These are phyloP conservation scores for Scaptomyza cyrtandrae DNA, from an alignment of 2,888 invertebrate genomes.

Conservation along the genomic window DNA sequence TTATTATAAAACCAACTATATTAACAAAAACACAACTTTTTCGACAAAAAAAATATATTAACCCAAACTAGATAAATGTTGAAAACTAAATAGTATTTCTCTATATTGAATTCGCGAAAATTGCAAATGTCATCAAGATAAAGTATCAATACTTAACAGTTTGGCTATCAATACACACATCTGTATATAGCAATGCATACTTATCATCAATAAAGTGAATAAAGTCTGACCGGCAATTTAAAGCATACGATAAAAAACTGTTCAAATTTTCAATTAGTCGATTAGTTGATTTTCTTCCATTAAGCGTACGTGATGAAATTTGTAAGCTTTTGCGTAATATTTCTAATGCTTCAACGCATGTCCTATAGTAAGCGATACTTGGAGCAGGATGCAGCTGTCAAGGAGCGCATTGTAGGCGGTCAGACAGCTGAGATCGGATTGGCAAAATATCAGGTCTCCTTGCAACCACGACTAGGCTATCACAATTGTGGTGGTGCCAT, in stretches of 20 bases:
- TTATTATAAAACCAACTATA: too few relatives aligned
- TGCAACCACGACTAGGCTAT: constrained; percentile 58
- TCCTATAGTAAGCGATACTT: constrained; percentile 44
- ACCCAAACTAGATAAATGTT: too few relatives aligned
- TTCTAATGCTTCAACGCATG: constrained; percentile 31
- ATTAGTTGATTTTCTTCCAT: constrained; percentile 34
- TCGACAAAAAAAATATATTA: too few relatives aligned
- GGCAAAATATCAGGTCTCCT: constrained; percentile 81
- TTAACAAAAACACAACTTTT: too few relatives aligned
- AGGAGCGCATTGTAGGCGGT: constrained; percentile 66
- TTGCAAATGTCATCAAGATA: background rate
- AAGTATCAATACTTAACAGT: background rate
- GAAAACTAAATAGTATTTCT: too few relatives aligned
- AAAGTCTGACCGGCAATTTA: constrained; percentile 7
- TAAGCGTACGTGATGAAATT: constrained; percentile 49
- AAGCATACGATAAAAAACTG: constrained; percentile 21
- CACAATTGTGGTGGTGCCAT: constrained; percentile 82
- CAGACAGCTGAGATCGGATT: constrained; percentile 61
- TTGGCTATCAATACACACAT: constrained; percentile 16
- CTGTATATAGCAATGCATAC: constrained; percentile 5
- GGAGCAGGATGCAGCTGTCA: background rate
- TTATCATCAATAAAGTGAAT: constrained; percentile 22
- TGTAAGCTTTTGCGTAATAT: constrained; percentile 23
- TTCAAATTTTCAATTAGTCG: constrained; percentile 32
- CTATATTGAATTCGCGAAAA: too few relatives aligned